Base-by-base conservation (phyloP, 1,140 invertebrate species). In the Cheumatopsyche charites region DNA sequence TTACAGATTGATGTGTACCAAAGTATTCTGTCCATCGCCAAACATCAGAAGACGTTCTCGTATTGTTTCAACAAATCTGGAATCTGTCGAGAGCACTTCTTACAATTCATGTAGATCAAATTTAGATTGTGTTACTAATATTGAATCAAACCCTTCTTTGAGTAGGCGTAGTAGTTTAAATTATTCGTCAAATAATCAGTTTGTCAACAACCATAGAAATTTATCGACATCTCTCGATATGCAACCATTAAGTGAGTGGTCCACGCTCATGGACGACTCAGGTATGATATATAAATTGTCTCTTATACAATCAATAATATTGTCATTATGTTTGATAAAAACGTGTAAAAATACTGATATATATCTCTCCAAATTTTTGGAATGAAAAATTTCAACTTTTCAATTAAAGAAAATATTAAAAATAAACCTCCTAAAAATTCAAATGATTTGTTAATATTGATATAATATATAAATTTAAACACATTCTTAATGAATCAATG, bases 1-100 rank as follows among this genome's bases (percentile, higher is more conserved):
- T 68, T 67, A 5, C 67, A 85, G 83, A 78, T 78, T 85, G 66
- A 90, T 93, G 87, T 89, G 90, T 75, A 90, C 90, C 17, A 91
- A 92, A 85, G 88, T 94, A 47, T 91, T 89, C 78, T 85, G 85
- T 25, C 41, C 58, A 13, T 61, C 74, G 15, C 29, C 62, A 11
- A 29, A 55, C 5, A 47, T 63, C 19, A 66, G 63, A 71, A 58
- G 58, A 26, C 67, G 62, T 19, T 45, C 74, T 29, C 66, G 42
- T 17, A 52, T 61, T 13, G 6, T 11, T 25, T 55, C 70, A 1
- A 52, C 47, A 9, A 70, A 68, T 70, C 26, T 41, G n/a, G 62
- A 49, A 12, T 58, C 25, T 25, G 43, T 69, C 23, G 62, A 52
- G 12, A 70, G 63, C 41, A 26, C 19, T 23, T 58, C 23, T 25